Evolutionary conservation across 2,113 vertebrate species (phyloP), one percentile per base, ranked within the genome.

Genomic region (Centropristis striata): DNA sequence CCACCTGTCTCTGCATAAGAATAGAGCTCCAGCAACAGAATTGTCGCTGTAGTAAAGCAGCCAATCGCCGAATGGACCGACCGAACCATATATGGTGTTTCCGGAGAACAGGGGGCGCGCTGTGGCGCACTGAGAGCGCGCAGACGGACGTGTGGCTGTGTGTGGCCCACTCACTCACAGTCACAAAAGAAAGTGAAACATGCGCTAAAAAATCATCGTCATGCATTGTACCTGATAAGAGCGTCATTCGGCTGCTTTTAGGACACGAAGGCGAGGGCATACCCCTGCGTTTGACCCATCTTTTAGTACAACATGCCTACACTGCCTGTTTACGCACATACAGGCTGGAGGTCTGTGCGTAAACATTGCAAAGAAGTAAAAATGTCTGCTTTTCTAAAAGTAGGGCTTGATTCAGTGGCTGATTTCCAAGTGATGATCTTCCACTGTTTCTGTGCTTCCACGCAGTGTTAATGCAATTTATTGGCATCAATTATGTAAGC

Each of bases 71-170:
- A 85, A 60, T 80, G 68, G 88, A 80, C 68, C 58, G 28, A 65
- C 71, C 82, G 67, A 73, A 5, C 94, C 95, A 92, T 94, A 92
- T 94, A 88, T 93, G 93, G 94, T 0, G 69, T 51, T 93, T 95
- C 94, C 94, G 92, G 86, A 6, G 54, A 54, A 41, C 41, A 20
- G 13, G 64, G 51, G 37, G 42, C 44, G 44, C 53, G 74, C 67
- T 32, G 57, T 59, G 57, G 71, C 27, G 46, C 59, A 53, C 55
- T 1, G 68, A 37, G 80, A 41, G 75, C 58, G 75, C 61, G 70
- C 77, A 75, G 79, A 84, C 78, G 71, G 37, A 53, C 39, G 81
- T 28, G 67, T 18, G 66, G n/a, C 28, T 69, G 68, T 25, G 63
- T 78, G 78, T 72, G 83, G 54, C 71, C 83, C 87, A 78, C 89